Conservation (phyloP, 2,113 vertebrate genomes). For the Tonatia bakeri region DNA sequence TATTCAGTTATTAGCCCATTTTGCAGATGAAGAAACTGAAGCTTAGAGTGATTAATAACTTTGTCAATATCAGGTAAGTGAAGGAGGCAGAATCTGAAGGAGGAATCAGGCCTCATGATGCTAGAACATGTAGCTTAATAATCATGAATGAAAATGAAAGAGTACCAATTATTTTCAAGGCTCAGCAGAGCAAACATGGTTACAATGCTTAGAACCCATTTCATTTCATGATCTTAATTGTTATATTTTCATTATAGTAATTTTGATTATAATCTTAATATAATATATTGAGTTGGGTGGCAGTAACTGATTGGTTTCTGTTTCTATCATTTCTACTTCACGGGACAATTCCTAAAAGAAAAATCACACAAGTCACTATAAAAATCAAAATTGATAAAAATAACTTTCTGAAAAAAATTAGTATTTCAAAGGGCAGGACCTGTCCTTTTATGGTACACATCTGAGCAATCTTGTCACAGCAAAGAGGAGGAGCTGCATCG, state of each 20-base stretch:
- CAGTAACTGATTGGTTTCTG: not conserved
- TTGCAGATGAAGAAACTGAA: not conserved
- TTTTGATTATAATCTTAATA: too few species aligned
- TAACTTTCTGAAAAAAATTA: not conserved
- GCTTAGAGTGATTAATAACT: not conserved
- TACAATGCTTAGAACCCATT: not conserved
- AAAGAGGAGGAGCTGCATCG: not conserved
- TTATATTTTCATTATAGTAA: not conserved
- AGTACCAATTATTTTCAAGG: conserved; percentile 25
- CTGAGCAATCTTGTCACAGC: not conserved
- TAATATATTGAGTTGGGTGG: not conserved
- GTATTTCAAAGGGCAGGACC: not conserved
- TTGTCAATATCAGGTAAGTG: not conserved
- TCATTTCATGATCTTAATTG: conserved; percentile 4
- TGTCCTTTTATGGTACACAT: not conserved
- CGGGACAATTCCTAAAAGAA: conserved; percentile 19
- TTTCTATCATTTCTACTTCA: conserved; percentile 47
- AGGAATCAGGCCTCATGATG: not conserved
- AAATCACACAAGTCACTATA: conserved; percentile 5
- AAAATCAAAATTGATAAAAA: conserved; percentile 32
- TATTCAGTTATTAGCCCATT: not conserved
- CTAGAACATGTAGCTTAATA: not conserved
- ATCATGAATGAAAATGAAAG: not conserved
- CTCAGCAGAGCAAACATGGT: not conserved
- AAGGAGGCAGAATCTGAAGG: not conserved